Base-by-base conservation (phyloP, 1,140 invertebrate species). In the Drosophila varians region DNA sequence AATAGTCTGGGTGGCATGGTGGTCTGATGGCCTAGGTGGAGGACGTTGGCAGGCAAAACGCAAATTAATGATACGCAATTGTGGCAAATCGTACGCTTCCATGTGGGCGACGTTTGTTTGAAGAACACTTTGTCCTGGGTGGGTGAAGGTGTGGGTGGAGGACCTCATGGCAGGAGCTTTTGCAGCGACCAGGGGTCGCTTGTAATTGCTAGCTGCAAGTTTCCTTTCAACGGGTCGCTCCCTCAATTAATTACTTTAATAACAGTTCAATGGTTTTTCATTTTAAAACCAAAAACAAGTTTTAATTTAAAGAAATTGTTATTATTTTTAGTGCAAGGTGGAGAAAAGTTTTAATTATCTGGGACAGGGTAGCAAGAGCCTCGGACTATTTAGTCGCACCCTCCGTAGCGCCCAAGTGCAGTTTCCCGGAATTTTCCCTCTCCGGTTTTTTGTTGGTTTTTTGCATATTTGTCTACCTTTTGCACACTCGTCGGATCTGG, bases 41-140 rank as follows among this genome's bases (percentile, higher is more conserved):
- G 28, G 71, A 3, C 11, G 9, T 9, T 31, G 36, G 36, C 57
- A 72, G 74, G 79, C 73, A 71, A 79, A 83, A 72, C 79, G 82
- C 80, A 86, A 87, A 86, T 86, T 86, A 86, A 86, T 87, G 80
- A 86, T 86, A 86, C 80, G 80, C 82, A 86, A 87, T 86, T 86
- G 80, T 82, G 82, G 80, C 77, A 86, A 86, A 86, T 86, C 80
- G 82, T 82, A 84, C 80, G 80, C 72, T 87, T 86, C 68, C 82
- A 86, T 87, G 80, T 87, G 73, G 82, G 72, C 82, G 76, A 84
- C 80, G 84, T 84, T 87, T 84, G 80, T 84, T 86, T 86, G 80
- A 86, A 84, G 79, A 80, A 76, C 71, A 77, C 80, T 82, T 56
- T 47, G 62, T 69, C 65, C 65, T 47, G 31, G 21, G 26, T 40